phyloP scores from a whole-genome alignment of 2,797 vertebrate genomes.

The Tiaroga cobitis region DNA sequence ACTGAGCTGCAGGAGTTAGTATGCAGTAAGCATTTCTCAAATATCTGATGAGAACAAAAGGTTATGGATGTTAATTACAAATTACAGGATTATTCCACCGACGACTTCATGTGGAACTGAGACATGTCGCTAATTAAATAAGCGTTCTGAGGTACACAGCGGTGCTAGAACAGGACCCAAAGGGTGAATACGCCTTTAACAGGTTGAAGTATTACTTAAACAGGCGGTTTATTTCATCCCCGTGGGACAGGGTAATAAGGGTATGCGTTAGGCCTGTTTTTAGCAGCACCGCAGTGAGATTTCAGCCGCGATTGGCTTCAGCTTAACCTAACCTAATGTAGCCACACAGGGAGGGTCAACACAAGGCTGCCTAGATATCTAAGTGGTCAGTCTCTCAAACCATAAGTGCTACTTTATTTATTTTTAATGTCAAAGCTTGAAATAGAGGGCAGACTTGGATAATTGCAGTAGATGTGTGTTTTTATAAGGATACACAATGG shows the following conservation, averaged over 20 bases:
- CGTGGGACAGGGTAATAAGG: neutral
- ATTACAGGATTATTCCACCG: conserved; percentile 54
- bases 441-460: conserved; percentile 35
- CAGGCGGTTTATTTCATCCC: conserved; percentile 53
- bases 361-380: neutral
- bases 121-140: conserved; percentile 63
- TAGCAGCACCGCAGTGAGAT: neutral
- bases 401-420: conserved; percentile 39
- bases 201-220: conserved; percentile 52
- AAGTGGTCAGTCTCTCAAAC: conserved; percentile 38
- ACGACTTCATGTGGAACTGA: conserved; percentile 50
- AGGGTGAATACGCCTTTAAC: conserved; percentile 43
- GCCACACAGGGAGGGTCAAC: conserved; percentile 31
- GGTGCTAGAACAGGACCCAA: conserved; percentile 30
- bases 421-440: conserved; percentile 42
- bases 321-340: neutral
- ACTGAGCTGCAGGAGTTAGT: conserved; percentile 51
- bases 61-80: conserved; percentile 63
- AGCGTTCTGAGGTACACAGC: conserved; percentile 49
- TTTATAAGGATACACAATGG: conserved; percentile 29
- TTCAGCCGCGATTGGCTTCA: conserved; percentile 8
- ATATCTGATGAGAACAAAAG: conserved; percentile 61
- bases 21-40: conserved; percentile 56
- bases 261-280: conserved; percentile 17
- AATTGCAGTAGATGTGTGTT: conserved; percentile 31